Evolutionary conservation across 2,113 vertebrate genomes (phyloP), one percentile per base, ranked within the genome.

Genomic region (Neomonachus schauinslandi): DNA sequence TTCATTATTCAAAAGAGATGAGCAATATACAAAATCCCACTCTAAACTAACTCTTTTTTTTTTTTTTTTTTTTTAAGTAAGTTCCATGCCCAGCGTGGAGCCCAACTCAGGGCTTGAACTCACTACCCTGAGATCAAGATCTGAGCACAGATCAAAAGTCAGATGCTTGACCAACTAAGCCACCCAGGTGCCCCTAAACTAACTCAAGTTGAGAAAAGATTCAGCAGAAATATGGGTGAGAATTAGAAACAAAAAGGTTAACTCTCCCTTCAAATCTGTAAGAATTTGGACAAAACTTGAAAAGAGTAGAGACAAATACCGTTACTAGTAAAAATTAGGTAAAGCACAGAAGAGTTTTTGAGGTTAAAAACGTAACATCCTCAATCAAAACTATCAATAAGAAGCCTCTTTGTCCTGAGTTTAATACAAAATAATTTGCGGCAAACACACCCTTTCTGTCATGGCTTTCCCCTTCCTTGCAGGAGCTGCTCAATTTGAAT

Each of bases 191-290:
- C 14, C 42, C 72, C 42, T 76, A 76, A 76, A 76, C 24, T 76
- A 76, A 46, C 72, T 65, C 42, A 83, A 81, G 11, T 65, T 95
- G 86, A 89, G n/a, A 63, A 74, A 89, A 89, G 51, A 31, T n/a
- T 77, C 15, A n/a, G 53, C 33, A 84, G 79, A 96, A 89, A 89
- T 84, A 84, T 39, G 57, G 16, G 14, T 39, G 59, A 84, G 19
- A 93, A 89, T 92, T 49, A 89, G 24, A 77, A 83, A 77, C 51
- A 77, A 79, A 83, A 94, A 77, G 55, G n/a, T 79, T 85, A 61
- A 26, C 7, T 21, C 8, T 88, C 74, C 31, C 14, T 15, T 80
- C 46, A 93, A 57, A 65, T 83, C 57, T 89, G 5, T 61, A 83
- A 96, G 67, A 92, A 76, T 83, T 39, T 92, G 46, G 8, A 74